Conservation (phyloP, 2,888 invertebrate species). For the Tipula vernalis region DNA sequence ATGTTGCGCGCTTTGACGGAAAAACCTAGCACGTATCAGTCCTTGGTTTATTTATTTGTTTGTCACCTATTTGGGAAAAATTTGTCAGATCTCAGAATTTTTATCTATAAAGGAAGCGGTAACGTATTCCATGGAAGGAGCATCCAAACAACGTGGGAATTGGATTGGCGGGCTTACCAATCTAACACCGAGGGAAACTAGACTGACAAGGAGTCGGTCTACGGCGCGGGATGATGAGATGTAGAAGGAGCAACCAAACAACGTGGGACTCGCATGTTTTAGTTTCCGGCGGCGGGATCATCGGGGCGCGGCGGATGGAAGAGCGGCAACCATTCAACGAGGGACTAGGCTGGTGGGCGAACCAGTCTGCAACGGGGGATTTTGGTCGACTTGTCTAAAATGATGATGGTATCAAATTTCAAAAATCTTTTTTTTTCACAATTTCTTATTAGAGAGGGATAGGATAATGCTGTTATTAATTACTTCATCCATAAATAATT, state of each 20-base stretch:
- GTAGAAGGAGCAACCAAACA: not conserved
- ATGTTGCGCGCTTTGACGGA: not conserved
- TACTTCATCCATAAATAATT: not conserved
- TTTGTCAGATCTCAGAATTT: not conserved
- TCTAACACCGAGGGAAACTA: not conserved
- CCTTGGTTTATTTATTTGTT: not conserved
- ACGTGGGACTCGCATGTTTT: not conserved
- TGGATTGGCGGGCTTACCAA: not conserved
- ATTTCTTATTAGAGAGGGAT: not conserved
- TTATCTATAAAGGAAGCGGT: not conserved
- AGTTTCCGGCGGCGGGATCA: not conserved
- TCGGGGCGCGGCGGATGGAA: not conserved
- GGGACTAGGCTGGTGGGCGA: not conserved
- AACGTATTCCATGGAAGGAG: slow-evolving; percentile 6
- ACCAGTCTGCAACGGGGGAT: not conserved
- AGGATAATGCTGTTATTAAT: not conserved
- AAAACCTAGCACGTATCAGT: not conserved
- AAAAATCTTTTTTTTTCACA: not conserved
- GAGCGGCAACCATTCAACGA: not conserved
- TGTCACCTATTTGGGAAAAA: not conserved
- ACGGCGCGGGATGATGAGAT: slow-evolving; percentile 6
- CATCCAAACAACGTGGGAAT: slow-evolving; percentile 8
- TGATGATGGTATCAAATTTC: not conserved
- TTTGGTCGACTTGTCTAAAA: not conserved
- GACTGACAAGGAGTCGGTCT: not conserved